Evolutionary conservation across 1,140 invertebrate species (phyloP), one percentile per base, ranked within the genome.

Genomic region (Alviniconcha marisindica): DNA sequence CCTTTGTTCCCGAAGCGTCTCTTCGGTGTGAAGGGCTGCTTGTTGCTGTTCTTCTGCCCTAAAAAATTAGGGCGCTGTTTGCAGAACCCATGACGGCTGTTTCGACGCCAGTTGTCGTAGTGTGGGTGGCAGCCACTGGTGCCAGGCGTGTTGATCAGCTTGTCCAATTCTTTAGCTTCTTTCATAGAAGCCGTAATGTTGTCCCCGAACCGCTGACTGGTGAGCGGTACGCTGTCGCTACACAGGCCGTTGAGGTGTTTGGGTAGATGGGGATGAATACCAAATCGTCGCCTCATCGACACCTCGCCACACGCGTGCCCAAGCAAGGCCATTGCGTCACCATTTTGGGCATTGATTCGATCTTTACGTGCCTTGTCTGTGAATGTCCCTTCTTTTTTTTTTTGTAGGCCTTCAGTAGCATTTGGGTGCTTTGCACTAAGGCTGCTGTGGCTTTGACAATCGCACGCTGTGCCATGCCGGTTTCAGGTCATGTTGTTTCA

Each of bases 371-470:
- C 31, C 14, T 12, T 36, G 31, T 71, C 66, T 3, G 33, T 33
- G n/a, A n/a, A n/a, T n/a, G n/a, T n/a, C n/a, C n/a, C n/a, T n/a
- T n/a, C 31, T 15, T 15, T 14, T 40, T 36, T 33, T 71, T 33
- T 0, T 15, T 71, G 31, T 71, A 24, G 0, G 66, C 66, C 18
- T 40, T 36, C 28, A 33, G 31, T 7, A 71, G 5, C 12, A 15
- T 15, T 24, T 71, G 66, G 12, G 66, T 71, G 66, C 66, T 71
- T 28, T 71, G 66, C 31, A 33, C 66, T 28, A 71, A 15, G 31
- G 66, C 66, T 24, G 4, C 31, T 71, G 66, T 38, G 28, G 66
- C 66, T 71, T 71, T 71, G 10, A 71, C 38, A 71, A 71, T 71
- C 28, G 66, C 66, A 12, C 66, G 21, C 66, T 5, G 66, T 15